Base-by-base conservation (phyloP, 2,113 vertebrate genomes). In the Polypterus bichir region DNA sequence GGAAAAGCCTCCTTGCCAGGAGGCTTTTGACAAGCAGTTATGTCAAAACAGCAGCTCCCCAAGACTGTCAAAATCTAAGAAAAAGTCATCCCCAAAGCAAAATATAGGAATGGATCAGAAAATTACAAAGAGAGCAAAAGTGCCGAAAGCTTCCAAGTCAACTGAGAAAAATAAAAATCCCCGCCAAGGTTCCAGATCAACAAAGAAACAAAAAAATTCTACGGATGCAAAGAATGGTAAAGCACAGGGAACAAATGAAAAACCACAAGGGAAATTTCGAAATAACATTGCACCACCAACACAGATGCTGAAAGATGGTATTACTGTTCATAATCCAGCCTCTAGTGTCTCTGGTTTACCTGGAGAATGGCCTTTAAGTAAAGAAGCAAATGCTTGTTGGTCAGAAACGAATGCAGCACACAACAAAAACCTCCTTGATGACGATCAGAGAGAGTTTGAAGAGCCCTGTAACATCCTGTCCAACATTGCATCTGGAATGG, bases 401-500 rank as follows among this genome's bases (percentile, higher is more conserved):
- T 86, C 87, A 0, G 88, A 97, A 69, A 66, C 80, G 59, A 80
- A 64, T 60, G 59, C 81, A 57, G 66, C 77, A 61, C 83, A 73
- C 0, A 46, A 71, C 57, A 94, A 81, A 79, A 90, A 75, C 74
- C 86, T 95, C 62, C 81, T 93, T 59, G 91, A 92, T 6, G 94
- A 98, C 3, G 93, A 97, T 72, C 96, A 98, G 81, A 81, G 92
- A 75, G 96, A 98, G 80, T 98, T 98, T 48, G 94, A 98, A 75
- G 96, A 98, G 59, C 94, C 96, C 63, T 97, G 93, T 69, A 98
- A 98, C 80, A 98, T 98, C 80, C 82, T 98, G 71, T 98, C 94
- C 66, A 98, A 98, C 82, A 98, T 98, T 61, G 96, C 94, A 3
- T 98, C 96, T n/a, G 96, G 96, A 51, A 98, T 98, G 96, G 96